These are phyloP conservation scores for Avahi laniger DNA, from an alignment of 2,797 vertebrate species.

Conservation along the genomic window DNA sequence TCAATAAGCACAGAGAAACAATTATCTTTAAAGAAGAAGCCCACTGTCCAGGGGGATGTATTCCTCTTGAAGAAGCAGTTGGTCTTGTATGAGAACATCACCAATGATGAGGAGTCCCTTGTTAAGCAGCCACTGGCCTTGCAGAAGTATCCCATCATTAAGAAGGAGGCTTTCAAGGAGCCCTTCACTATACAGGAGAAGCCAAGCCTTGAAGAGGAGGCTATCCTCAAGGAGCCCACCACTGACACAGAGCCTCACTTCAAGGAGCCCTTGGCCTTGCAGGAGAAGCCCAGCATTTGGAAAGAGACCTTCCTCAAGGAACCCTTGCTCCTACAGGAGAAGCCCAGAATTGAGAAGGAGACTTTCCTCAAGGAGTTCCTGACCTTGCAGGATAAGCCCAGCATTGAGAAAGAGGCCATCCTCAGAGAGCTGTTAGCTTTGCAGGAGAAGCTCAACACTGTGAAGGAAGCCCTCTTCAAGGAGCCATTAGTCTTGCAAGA, in stretches of 20 bases:
- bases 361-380: too few species aligned
- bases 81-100: neutral
- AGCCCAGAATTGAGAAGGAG: neutral
- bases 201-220: neutral
- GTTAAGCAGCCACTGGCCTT: neutral
- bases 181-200: neutral
- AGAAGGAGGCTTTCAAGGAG: neutral
- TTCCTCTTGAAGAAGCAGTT: conserved; percentile 6
- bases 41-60: neutral
- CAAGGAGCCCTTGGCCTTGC: neutral
- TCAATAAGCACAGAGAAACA: conserved; percentile 41
- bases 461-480: neutral
- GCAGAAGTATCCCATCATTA: neutral
- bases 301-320: neutral
- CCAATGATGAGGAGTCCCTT: neutral
- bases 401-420: neutral
- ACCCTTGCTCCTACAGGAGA: neutral
- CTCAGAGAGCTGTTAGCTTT: neutral
- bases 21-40: conserved; percentile 26
- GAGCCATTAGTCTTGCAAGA: neutral
- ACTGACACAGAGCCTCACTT: neutral
- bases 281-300: neutral
- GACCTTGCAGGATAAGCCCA: neutral
- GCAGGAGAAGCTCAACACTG: neutral
- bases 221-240: neutral